Evolutionary conservation across 92 coral and sea anemone genomes (phyloP).

Genomic region (Epizoanthus stellaris): DNA sequence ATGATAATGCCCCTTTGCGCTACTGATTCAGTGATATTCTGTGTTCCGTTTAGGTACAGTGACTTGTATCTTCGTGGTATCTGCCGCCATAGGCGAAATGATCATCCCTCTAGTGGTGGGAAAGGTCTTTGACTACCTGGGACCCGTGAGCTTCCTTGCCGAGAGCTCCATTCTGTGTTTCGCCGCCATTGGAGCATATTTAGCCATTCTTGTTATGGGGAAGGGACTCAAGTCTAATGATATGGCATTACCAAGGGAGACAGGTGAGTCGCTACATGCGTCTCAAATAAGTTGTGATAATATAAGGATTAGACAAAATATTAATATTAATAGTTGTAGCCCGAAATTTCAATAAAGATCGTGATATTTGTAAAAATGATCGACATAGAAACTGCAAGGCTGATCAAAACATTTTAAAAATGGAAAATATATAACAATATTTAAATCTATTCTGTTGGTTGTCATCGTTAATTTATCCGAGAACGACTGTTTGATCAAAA

Average conservation of each 20-base stretch:
- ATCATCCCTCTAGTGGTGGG: conserved; percentile 92
- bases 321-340: too few species aligned
- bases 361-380: too few species aligned
- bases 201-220: conserved; percentile 78
- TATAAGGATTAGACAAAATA: too few species aligned
- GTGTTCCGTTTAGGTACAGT: conserved; percentile 68
- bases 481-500: too few species aligned
- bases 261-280: conserved; percentile 17
- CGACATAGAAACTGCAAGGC: too few species aligned
- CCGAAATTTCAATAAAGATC: too few species aligned
- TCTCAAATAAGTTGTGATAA: too few species aligned
- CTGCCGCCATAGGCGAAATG: conserved; percentile 96
- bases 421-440: too few species aligned
- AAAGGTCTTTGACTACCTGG: conserved; percentile 84
- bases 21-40: not conserved
- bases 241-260: not conserved
- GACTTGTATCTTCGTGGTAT: conserved; percentile 91
- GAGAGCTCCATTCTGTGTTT: conserved; percentile 83
- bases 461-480: too few species aligned
- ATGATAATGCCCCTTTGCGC: too few species aligned
- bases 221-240: conserved; percentile 53
- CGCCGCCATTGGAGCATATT: conserved; percentile 77
- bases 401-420: too few species aligned
- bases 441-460: too few species aligned
- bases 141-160: conserved; percentile 83